Evolutionary conservation across 2,113 vertebrate species (phyloP), one percentile per base, ranked within the genome.

Genomic region (Coptodon rendalli): DNA sequence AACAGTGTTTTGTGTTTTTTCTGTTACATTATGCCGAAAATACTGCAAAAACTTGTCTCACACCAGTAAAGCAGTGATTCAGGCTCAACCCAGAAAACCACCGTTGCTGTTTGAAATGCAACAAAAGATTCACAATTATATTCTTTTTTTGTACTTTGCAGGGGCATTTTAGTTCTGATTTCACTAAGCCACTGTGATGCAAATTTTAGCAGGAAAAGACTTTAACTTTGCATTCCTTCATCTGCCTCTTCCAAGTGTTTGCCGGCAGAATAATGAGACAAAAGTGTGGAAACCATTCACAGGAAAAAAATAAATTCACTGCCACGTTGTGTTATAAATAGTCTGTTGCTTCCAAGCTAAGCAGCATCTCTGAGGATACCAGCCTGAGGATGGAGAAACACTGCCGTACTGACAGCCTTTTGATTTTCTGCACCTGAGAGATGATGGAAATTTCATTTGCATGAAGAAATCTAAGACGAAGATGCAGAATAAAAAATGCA

Each of bases 401-500:
- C 82, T 89, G 81, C 73, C 31, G 4, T 66, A 27, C 71, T 82
- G 31, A 86, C 71, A 88, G 80, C 13, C 68, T 85, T 93, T 89
- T 90, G 85, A 93, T 90, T 94, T 87, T 87, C 89, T 89, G 87
- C 31, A 86, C 85, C 89, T 93, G 61, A 83, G 76, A 89, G 61
- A 95, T 94, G 86, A 92, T 80, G 68, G 53, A 76, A 79, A 57
- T 80, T 89, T 89, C 27, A 90, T 93, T 91, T 90, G 89, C 88
- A 92, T 89, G 54, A 78, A 86, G 73, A 90, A 88, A 84, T 71
- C 86, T 88, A 79, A 83, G 82, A 86, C 36, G 17, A 86, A 89
- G 79, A 81, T 87, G 9, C 73, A 48, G 59, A 92, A 82, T 88
- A 86, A 89, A 88, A 91, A 86, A 86, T 81, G 81, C 34, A 84